phyloP scores from a whole-genome alignment of 2,888 invertebrate species.

The Drosophila meridionalis region DNA sequence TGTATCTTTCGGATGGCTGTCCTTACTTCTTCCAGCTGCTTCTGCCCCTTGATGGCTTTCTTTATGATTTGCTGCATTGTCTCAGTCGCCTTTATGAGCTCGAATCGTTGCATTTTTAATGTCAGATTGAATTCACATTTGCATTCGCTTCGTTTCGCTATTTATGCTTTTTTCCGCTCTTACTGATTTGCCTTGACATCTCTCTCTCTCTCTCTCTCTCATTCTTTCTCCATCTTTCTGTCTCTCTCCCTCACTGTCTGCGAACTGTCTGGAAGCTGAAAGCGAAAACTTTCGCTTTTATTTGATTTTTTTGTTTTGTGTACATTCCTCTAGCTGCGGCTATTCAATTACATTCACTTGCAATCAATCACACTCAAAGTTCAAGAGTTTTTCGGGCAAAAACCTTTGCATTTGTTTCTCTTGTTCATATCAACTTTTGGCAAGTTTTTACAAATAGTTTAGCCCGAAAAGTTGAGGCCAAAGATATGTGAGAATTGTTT shows the following conservation, averaged over 20 bases:
- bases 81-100: conserved; percentile 46
- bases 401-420: conserved; percentile 44
- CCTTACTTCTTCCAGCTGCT: not conserved
- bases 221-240: accelerated
- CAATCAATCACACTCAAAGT: conserved; percentile 74
- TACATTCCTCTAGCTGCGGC: conserved; percentile 42
- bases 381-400: conserved; percentile 51
- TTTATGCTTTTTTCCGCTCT: conserved; percentile 45
- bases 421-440: conserved; percentile 19
- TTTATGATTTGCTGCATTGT: conserved; percentile 66
- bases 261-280: conserved; percentile 54
- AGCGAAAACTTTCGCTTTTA: conserved; percentile 68
- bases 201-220: not conserved
- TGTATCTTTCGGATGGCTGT: conserved; percentile 14
- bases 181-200: conserved; percentile 30
- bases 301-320: conserved; percentile 9
- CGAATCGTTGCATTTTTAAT: conserved; percentile 67
- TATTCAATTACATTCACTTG: conserved; percentile 66
- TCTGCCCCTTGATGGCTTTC: conserved; percentile 59
- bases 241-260: conserved; percentile 38
- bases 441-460: conserved; percentile 5
- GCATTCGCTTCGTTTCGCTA: conserved; percentile 44
- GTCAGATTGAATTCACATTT: conserved; percentile 72
- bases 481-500: not conserved
- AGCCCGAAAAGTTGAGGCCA: not conserved